phyloP scores from a whole-genome alignment of 2,113 vertebrate genomes.

The Panthera uncia region DNA sequence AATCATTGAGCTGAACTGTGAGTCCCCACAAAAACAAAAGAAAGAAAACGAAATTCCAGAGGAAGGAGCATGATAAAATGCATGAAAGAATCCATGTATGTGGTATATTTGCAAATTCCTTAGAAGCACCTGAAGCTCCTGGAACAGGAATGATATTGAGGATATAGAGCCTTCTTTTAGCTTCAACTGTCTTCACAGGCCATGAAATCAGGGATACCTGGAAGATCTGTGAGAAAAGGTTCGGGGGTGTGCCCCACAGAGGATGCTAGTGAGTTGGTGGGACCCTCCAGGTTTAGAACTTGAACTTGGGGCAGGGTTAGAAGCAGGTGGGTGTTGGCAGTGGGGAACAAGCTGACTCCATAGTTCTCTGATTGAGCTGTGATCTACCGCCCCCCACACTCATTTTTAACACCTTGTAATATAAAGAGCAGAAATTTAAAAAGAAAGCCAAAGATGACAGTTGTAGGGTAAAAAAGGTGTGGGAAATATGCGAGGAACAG shows the following conservation, averaged over 20 bases:
- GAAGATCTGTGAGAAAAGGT: neutral
- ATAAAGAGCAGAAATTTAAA: neutral
- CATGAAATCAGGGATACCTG: neutral
- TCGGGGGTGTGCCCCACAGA: neutral
- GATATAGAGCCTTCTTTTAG: rapidly evolving
- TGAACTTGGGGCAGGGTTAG: neutral
- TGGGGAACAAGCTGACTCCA: neutral
- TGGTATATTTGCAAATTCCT: neutral
- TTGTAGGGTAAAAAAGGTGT: constrained; percentile 64
- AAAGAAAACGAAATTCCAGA: neutral
- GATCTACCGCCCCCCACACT: neutral
- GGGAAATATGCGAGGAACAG: constrained; percentile 59
- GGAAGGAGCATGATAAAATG: neutral
- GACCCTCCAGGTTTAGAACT: neutral
- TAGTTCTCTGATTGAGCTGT: neutral
- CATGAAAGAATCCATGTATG: rapidly evolving
- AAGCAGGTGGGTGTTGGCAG: neutral
- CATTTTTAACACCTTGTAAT: constrained; percentile 29
- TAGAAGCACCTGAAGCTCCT: neutral
- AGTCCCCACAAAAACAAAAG: neutral
- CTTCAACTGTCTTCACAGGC: rapidly evolving
- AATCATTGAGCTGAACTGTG: neutral
- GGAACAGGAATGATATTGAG: rapidly evolving
- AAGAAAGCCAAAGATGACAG: constrained; percentile 70
- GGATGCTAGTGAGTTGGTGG: neutral